Base-by-base conservation (phyloP, 2,888 invertebrate genomes). In the Athrips mouffetella region DNA sequence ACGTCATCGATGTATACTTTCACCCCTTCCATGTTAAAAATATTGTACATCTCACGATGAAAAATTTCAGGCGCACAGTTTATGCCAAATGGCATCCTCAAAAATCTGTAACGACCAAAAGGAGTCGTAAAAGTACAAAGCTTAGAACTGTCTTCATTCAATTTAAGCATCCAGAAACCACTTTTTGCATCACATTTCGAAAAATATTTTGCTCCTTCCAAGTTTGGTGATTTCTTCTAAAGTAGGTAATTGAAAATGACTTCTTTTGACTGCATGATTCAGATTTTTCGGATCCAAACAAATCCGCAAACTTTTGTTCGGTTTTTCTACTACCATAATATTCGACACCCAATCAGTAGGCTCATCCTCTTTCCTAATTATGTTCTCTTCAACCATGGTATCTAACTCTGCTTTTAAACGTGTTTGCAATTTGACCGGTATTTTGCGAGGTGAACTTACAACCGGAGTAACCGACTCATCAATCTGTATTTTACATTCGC, bases 41-140 rank as follows among this genome's bases (percentile, higher is more conserved):
- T 31, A 31, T 31, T 72, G 65, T 51, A 70, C 67, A 41, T 57
- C 57, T 25, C 60, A 33, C 10, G 66, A 56, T 31, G 30, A 48
- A n/a, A 63, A 33, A 23, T 50, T 48, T 20, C n/a, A n/a, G n/a
- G n/a, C n/a, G n/a, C n/a, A n/a, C n/a, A n/a, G n/a, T n/a, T n/a
- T n/a, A n/a, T n/a, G 37, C 21, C 45, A 46, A 27, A 45, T 40
- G 25, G 40, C 45, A 27, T 25, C 27, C 8, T 1, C 7, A 31
- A 11, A 11, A 31, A 31, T 31, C 31, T 31, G n/a, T 31, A 31
- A 8, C 31, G 5, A 11, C 31, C 31, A 11, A 8, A 31, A 3
- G 11, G 31, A 8, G 31, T 31, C 3, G 31, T 11, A 11, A 31
- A 31, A 4, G 31, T 31, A 31, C 31, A 31, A 4, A 31, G n/a